Base-by-base conservation (phyloP, 2,113 vertebrate species). In the Polypterus bichir region DNA sequence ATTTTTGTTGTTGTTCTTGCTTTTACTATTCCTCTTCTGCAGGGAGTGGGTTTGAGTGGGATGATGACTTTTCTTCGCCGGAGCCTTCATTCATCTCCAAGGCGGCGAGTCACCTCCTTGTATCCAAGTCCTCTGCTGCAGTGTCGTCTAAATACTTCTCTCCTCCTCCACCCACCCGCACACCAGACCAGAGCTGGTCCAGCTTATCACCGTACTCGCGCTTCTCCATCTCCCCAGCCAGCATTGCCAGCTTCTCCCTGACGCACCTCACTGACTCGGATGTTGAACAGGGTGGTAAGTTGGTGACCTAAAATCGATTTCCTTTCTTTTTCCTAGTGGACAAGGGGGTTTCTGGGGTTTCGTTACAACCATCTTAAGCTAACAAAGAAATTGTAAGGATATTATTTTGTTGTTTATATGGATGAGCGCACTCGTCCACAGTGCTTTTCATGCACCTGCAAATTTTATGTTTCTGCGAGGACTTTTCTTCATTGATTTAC, bases 261-360 rank as follows among this genome's bases (percentile, higher is more conserved):
- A 97, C 95, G 0, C 95, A 98, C 69, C 88, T 98, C 48, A 97
- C 95, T 0, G 95, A 98, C 82, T 98, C 95, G 0, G 94, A 98
- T 79, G 92, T 93, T 3, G 95, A 98, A 59, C 94, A 97, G 82
- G 95, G 92, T 83, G 93, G 95, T 83, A 72, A 92, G 92, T 79
- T 4, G 46, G 61, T 5, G 7, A 7, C 3, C 7, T 8, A 56
- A 45, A 55, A 4, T 6, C 27, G 46, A 10, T 27, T 11, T 5
- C 7, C 11, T 47, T 27, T 10, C 27, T 6, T 7, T 46, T 46
- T 44, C 7, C 53, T 46, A 51, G 9, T 27, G 27, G 27, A 27
- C 27, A 27, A 27, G 27, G 27, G 27, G 27, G 27, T 27, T 27
- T 27, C 27, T 27, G 27, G 27, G 27, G 27, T 27, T 27, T 27